These are phyloP conservation scores for Brassicogethes aeneus DNA, from an alignment of 2,888 invertebrate species.

Conservation along the genomic window DNA sequence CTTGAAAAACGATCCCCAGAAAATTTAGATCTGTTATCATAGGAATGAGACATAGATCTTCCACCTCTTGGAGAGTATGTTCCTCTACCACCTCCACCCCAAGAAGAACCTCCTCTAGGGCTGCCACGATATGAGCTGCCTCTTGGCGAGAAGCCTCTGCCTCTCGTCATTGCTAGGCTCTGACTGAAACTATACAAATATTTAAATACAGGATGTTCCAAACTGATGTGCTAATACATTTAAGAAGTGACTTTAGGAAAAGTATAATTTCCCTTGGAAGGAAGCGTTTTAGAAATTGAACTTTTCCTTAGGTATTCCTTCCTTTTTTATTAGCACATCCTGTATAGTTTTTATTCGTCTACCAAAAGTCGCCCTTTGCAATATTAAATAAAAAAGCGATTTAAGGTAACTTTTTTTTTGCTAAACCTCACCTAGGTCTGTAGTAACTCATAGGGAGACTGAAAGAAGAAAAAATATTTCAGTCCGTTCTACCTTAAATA, in stretches of 20 bases:
- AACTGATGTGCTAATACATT: no score
- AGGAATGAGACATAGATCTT: conserved; percentile 20
- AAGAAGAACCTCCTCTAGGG: conserved; percentile 10
- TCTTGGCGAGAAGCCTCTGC: conserved; percentile 12
- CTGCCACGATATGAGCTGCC: conserved; percentile 15
- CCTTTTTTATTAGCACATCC: no score
- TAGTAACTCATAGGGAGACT: conserved; percentile 36
- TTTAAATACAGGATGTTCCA: background rate
- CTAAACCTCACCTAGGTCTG: conserved; percentile 32
- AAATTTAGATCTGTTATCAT: conserved; percentile 11
- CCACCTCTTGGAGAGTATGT: conserved; percentile 12
- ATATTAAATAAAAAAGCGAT: no score
- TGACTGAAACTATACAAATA: conserved; percentile 26
- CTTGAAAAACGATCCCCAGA: conserved; percentile 7
- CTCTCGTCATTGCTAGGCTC: conserved; percentile 29
- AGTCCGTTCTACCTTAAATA: no score
- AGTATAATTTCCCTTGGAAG: no score
- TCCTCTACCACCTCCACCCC: conserved; percentile 15
- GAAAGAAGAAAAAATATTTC: conserved; percentile 25
- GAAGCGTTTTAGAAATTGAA: no score
- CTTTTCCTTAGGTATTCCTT: no score
- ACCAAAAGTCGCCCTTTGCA: no score
- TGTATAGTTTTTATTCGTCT: no score
- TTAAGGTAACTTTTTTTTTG: no score
- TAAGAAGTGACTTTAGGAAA: no score